These are phyloP conservation scores for Cylindroiulus punctatus DNA, from an alignment of 2,888 invertebrate genomes.

Conservation along the genomic window DNA sequence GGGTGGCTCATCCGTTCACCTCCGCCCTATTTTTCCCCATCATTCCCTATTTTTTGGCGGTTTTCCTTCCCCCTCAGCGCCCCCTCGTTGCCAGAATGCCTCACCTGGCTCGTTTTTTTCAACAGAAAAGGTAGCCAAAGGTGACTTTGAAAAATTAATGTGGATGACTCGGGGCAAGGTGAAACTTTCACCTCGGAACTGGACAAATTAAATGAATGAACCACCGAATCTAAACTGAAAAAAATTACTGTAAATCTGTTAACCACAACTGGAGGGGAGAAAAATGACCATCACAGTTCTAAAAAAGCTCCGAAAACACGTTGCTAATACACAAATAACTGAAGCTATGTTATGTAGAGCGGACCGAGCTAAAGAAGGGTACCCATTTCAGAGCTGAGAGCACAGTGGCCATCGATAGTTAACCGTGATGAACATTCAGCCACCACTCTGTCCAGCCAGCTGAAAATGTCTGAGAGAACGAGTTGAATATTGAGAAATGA, in stretches of 20 bases:
- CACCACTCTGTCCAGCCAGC: no score
- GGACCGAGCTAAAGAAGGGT: no score
- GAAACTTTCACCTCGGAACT: conserved; percentile 39
- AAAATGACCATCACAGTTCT: no score
- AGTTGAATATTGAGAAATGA: no score
- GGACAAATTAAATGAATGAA: conserved; percentile 48
- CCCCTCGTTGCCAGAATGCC: conserved; percentile 14
- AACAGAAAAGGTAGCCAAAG: conserved; percentile 35
- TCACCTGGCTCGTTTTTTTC: conserved; percentile 7
- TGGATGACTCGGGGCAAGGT: conserved; percentile 45
- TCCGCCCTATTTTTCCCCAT: conserved; percentile 27
- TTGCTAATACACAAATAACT: no score
- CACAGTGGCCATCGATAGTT: no score
- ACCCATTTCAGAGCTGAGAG: no score
- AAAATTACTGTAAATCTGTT: conserved; percentile 2
- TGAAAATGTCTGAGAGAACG: no score
- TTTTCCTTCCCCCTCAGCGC: conserved; percentile 9
- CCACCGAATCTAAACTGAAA: conserved; percentile 9
- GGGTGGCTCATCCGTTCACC: conserved; percentile 27
- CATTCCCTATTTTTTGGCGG: neutral
- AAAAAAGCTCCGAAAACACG: no score
- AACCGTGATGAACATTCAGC: no score
- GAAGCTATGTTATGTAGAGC: no score
- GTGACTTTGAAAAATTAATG: conserved; percentile 41
- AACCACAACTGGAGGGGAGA: conserved; percentile 8